Evolutionary conservation across 2,113 vertebrate genomes (phyloP).

Genomic region (Vidua macroura): DNA sequence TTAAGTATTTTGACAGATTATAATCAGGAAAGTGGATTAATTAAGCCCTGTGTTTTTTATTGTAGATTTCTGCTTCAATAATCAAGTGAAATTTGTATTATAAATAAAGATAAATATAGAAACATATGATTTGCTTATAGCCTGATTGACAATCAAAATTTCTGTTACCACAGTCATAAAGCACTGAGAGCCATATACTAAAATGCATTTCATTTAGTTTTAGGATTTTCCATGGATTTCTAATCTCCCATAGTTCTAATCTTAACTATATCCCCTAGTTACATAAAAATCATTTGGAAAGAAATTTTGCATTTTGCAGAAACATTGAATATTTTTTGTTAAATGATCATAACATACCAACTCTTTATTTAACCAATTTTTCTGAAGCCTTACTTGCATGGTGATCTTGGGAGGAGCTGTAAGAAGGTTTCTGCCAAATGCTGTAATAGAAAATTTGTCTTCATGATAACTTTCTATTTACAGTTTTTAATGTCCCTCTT

Average conservation of each 20-base stretch:
- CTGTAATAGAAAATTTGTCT: not conserved
- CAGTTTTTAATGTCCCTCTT: not conserved
- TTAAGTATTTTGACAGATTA: not conserved
- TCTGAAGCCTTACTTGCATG: not conserved
- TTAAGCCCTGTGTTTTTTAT: not conserved
- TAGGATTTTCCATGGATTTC: not conserved
- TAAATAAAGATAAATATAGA: not conserved
- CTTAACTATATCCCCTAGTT: not conserved
- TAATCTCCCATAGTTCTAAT: not conserved
- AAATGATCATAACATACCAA: not conserved
- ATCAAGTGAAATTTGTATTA: not conserved
- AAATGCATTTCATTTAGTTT: not conserved
- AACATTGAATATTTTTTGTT: not conserved
- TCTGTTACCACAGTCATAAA: not conserved
- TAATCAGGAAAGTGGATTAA: not conserved
- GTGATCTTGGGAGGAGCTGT: not conserved
- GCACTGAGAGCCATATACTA: not conserved
- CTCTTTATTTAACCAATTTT: not conserved
- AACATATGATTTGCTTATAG: not conserved
- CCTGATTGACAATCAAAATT: not conserved
- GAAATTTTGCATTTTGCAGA: not conserved
- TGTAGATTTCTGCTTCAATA: not conserved
- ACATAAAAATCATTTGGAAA: not conserved
- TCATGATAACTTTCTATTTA: not conserved
- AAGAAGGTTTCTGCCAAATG: not conserved